Base-by-base conservation (phyloP, 2,888 invertebrate genomes). In the Anorthoa munda region DNA sequence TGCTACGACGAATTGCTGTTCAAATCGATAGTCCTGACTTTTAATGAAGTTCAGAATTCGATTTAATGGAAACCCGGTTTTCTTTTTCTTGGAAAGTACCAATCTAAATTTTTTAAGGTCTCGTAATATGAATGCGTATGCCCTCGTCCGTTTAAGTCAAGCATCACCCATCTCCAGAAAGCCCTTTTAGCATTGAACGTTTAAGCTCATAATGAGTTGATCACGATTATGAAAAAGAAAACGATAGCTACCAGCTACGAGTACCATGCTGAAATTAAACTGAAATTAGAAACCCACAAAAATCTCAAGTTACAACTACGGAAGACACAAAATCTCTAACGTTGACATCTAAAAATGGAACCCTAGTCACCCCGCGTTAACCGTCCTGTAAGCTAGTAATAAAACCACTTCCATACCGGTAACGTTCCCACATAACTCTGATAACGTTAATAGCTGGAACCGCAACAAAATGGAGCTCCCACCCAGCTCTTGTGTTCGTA, bases 381-480 rank as follows among this genome's bases (percentile, higher is more conserved):
- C 63, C 21, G 67, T 31, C 12, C 60, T 63, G 65, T 77, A 72
- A 80, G 76, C 69, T 77, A 64, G 77, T 66, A 74, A 79, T 86
- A 86, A 86, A 79, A 77, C 77, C 76, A 48, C 76, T 85, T 73
- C 53, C 53, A 77, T 60, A 50, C 87, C 82, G 79, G 84, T 73
- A 84, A 75, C 75, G 73, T 65, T 26, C 59, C 68, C 75, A 72
- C 77, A 75, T 82, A 77, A 75, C 75, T 82, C 67, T 64, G 84
- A 85, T 85, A 85, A 82, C 75, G 77, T 75, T 84, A 84, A 81
- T 77, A 77, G 82, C 85, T 61, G 17, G 1, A 75, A 77, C 73
- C 75, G 64, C 75, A 18, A 53, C 77, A 73, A 84, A 73, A 63
- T 71, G 64, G 66, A 61, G 51, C 56, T 66, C 56, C 50, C 21